Evolutionary conservation across 2,113 vertebrate genomes (phyloP).

Genomic region (Zosterops pallidus): DNA sequence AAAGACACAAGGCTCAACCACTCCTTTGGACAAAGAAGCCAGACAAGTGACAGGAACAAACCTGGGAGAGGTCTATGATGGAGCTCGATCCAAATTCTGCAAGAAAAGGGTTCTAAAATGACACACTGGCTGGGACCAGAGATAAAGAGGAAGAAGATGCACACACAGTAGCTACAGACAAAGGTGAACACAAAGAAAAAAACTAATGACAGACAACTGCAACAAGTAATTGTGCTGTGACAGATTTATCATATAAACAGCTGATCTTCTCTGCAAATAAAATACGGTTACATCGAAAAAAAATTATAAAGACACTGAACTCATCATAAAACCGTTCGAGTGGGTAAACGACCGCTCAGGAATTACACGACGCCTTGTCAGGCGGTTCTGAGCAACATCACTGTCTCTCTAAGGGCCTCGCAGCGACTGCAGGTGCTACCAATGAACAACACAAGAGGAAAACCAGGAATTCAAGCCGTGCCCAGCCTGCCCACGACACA

Average conservation of each 20-base stretch:
- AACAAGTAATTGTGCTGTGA: background rate
- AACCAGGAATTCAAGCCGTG: fast-evolving
- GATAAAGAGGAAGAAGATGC: background rate
- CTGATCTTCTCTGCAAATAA: background rate
- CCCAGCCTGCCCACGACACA: background rate
- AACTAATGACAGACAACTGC: background rate
- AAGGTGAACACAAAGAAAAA: background rate
- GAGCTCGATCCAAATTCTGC: background rate
- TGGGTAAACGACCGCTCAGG: background rate
- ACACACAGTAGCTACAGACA: background rate
- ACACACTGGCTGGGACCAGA: background rate
- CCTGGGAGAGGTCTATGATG: background rate
- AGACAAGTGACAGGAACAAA: background rate
- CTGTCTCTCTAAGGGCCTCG: background rate
- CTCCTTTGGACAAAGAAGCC: background rate
- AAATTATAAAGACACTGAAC: background rate
- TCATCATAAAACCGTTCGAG: background rate
- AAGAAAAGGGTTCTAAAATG: background rate
- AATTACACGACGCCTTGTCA: background rate
- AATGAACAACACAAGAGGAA: fast-evolving
- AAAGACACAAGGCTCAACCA: background rate
- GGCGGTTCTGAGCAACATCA: background rate
- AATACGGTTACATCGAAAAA: background rate
- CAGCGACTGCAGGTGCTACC: background rate
- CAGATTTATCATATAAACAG: background rate